These are phyloP conservation scores for Drosophila limbata DNA, from an alignment of 2,888 invertebrate species.

Conservation along the genomic window DNA sequence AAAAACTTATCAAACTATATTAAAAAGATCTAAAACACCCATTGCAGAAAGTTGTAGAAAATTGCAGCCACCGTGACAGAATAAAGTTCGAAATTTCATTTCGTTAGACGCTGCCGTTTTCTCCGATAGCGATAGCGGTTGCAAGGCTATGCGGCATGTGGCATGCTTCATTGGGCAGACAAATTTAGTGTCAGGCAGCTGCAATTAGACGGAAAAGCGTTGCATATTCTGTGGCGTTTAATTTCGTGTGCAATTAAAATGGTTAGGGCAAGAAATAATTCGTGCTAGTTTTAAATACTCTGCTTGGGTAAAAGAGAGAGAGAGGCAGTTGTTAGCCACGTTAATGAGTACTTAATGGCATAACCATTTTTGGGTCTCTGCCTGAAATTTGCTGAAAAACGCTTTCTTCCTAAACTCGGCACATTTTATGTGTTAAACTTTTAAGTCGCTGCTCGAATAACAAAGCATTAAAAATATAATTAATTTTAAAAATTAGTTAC, in stretches of 20 bases:
- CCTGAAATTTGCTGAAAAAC: constrained; percentile 1
- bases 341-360: constrained; percentile 44
- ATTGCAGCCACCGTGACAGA: constrained; percentile 56
- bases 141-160: constrained; percentile 19
- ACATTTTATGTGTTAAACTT: not conserved
- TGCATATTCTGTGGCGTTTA: constrained; percentile 63
- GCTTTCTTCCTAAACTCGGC: not conserved
- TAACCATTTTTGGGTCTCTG: constrained; percentile 11
- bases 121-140: constrained; percentile 10
- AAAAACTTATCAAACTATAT: not conserved
- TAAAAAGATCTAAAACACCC: not conserved
- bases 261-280: constrained; percentile 35
- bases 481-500: not conserved
- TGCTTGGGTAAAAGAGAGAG: not conserved
- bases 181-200: constrained; percentile 54
- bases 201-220: constrained; percentile 69
- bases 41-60: constrained; percentile 8
- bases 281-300: constrained; percentile 6
- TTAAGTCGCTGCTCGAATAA: not conserved
- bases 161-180: constrained; percentile 62
- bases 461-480: not conserved
- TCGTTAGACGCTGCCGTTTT: constrained; percentile 42
- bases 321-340: not conserved
- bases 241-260: constrained; percentile 71
- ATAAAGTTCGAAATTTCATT: constrained; percentile 64